phyloP scores from a whole-genome alignment of 2,797 vertebrate genomes.

The Crossoptilon crossoptilon region DNA sequence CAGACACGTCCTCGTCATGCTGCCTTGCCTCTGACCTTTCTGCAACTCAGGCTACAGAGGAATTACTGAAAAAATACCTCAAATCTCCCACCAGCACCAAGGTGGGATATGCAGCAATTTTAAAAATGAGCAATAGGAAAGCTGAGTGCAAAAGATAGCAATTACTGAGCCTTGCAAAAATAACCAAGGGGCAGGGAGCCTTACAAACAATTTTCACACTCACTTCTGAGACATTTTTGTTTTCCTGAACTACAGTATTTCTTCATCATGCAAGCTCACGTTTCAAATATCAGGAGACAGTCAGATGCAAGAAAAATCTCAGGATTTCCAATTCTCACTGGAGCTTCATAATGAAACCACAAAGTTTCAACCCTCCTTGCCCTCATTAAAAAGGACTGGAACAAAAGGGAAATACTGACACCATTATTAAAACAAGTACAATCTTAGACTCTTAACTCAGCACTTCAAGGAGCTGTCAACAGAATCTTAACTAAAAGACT shows the following conservation, averaged over 20 bases:
- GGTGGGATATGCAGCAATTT: not conserved
- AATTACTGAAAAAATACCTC: not conserved
- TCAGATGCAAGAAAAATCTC: not conserved
- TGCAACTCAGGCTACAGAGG: not conserved
- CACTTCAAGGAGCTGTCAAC: not conserved
- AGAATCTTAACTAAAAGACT: not conserved
- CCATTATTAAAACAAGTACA: not conserved
- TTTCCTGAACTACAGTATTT: not conserved
- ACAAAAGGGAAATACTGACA: not conserved
- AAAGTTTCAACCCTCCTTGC: not conserved
- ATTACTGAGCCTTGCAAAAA: not conserved
- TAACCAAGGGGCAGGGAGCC: not conserved
- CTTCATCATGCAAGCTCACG: not conserved
- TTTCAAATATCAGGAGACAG: not conserved
- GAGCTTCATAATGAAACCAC: not conserved
- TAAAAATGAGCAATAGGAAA: not conserved
- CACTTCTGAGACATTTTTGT: not conserved
- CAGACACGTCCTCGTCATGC: not conserved
- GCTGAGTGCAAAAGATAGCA: not conserved
- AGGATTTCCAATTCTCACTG: not conserved
- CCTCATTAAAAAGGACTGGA: not conserved
- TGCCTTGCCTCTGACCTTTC: constrained; percentile 28
- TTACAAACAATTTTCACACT: not conserved
- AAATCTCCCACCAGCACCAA: not conserved
- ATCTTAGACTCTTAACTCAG: not conserved